These are phyloP conservation scores for Cassiopea xamachana DNA, from an alignment of 30 jellyfish, hydroid and myxozoan species.

Conservation along the genomic window DNA sequence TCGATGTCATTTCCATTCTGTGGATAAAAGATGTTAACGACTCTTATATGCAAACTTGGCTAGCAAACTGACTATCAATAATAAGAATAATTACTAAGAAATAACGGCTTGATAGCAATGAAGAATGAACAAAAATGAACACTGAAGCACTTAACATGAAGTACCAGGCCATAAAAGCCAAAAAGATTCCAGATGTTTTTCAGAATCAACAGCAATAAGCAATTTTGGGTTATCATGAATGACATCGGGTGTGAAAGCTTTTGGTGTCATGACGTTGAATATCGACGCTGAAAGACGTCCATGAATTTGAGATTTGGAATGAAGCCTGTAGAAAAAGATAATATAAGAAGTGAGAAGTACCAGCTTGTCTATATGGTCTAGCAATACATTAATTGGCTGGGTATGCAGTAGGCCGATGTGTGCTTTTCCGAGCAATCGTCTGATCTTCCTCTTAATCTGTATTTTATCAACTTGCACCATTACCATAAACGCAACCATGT, in stretches of 20 bases:
- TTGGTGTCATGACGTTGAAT: too few relatives aligned
- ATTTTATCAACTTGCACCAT: conserved; percentile 78
- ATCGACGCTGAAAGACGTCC: too few relatives aligned
- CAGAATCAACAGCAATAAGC: too few relatives aligned
- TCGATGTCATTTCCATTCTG: conserved; percentile 93
- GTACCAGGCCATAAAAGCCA: too few relatives aligned
- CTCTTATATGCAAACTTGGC: neutral
- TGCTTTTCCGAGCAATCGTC: conserved; percentile 86
- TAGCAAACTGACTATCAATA: neutral
- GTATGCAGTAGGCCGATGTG: conserved; percentile 89
- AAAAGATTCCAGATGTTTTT: too few relatives aligned
- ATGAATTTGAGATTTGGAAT: too few relatives aligned
- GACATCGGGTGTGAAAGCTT: too few relatives aligned
- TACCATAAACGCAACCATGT: conserved; percentile 87
- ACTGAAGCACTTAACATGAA: too few relatives aligned
- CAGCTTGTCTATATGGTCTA: conserved; percentile 78
- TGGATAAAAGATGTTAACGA: neutral
- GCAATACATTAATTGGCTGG: conserved; percentile 71
- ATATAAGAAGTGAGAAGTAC: conserved; percentile 25
- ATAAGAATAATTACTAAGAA: neutral
- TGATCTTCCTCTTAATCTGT: conserved; percentile 62
- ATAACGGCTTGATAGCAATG: neutral
- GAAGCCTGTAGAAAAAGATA: too few relatives aligned
- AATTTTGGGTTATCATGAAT: too few relatives aligned
- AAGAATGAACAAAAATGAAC: neutral